Conservation (phyloP, 2,888 invertebrate genomes). For the Nephrotoma guestfalica region DNA sequence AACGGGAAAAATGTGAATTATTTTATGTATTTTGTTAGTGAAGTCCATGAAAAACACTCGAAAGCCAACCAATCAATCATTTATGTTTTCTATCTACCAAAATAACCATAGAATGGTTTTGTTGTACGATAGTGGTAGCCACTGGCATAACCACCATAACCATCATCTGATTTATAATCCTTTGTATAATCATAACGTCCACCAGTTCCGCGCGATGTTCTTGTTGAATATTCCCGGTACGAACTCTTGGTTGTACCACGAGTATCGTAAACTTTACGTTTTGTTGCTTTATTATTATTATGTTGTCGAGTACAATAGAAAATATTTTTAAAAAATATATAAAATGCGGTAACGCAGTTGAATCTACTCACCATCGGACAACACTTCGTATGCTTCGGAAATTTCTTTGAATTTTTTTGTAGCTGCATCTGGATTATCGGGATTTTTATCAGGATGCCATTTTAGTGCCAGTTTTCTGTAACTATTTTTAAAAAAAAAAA, state of each 20-base stretch:
- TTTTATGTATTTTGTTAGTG: background rate
- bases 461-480: slow-evolving; percentile 93
- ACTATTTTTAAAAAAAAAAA: slow-evolving; percentile 38
- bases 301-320: background rate
- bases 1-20: background rate
- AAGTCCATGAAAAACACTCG: background rate
- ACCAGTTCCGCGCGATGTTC: background rate
- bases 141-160: background rate
- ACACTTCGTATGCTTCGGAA: slow-evolving; percentile 97
- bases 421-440: slow-evolving; percentile 89
- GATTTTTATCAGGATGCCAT: slow-evolving; percentile 99
- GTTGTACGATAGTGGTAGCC: background rate
- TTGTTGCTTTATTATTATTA: background rate
- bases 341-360: background rate
- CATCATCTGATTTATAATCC: background rate
- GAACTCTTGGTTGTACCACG: background rate
- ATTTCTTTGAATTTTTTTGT: slow-evolving; percentile 95
- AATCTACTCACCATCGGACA: slow-evolving; percentile 75
- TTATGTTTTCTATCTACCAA: background rate
- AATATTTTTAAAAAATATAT: background rate
- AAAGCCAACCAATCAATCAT: background rate
- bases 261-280: background rate
- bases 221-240: background rate
- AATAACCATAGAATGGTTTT: slow-evolving; percentile 2
- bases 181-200: background rate